These are phyloP conservation scores for Hemistola chrysoprasaria DNA, from an alignment of 2,888 invertebrate species.

Conservation along the genomic window DNA sequence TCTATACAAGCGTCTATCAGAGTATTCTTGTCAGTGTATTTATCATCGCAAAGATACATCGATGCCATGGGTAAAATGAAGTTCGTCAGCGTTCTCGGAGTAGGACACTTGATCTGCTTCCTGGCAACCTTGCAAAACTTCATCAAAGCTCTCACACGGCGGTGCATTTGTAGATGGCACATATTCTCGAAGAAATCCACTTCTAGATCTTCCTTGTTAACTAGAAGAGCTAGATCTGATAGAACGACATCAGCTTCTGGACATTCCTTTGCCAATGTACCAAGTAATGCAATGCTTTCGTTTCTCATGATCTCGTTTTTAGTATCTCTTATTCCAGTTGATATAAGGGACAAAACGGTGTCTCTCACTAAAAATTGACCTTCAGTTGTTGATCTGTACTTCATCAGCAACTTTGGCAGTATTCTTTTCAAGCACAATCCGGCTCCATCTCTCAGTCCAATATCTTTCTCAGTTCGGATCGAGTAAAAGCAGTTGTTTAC, in stretches of 20 bases:
- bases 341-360: constrained; percentile 87
- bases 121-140: constrained; percentile 87
- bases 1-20: constrained; percentile 93
- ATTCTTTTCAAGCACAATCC: constrained; percentile 87
- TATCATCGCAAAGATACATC: constrained; percentile 89
- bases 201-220: constrained; percentile 88
- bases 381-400: constrained; percentile 78
- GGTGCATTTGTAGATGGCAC: constrained; percentile 92
- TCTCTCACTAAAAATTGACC: constrained; percentile 87
- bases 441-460: constrained; percentile 91
- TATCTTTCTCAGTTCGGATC: constrained; percentile 89
- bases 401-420: constrained; percentile 83
- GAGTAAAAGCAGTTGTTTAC: constrained; percentile 92
- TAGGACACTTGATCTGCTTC: constrained; percentile 82
- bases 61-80: constrained; percentile 93
- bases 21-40: constrained; percentile 88
- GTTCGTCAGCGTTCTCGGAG: constrained; percentile 88
- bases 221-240: constrained; percentile 85
- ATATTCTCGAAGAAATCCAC: constrained; percentile 98
- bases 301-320: constrained; percentile 88
- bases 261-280: constrained; percentile 88
- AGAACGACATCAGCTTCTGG: constrained; percentile 86
- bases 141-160: constrained; percentile 91
- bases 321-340: constrained; percentile 86
- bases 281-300: constrained; percentile 90